These are phyloP conservation scores for Acropora tenuis DNA, from an alignment of 64 coral and sea anemone genomes.

Conservation along the genomic window DNA sequence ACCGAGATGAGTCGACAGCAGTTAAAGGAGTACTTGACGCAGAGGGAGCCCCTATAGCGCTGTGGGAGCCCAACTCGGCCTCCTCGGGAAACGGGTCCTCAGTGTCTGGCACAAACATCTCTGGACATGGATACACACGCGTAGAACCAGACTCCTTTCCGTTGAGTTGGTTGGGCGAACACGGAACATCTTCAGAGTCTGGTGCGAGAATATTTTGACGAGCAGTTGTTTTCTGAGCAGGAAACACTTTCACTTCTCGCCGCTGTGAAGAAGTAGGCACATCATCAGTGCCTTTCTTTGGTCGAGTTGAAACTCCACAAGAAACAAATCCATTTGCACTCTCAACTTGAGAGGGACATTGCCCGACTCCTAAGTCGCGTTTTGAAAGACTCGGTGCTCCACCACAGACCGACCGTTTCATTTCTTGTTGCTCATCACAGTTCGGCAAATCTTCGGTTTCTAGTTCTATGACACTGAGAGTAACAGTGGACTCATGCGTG, in stretches of 20 bases:
- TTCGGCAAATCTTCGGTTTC: background rate
- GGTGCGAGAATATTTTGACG: background rate
- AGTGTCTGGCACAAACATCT: slow-evolving; percentile 10
- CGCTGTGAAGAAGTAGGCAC: background rate
- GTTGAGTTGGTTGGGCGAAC: background rate
- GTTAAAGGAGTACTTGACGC: slow-evolving; percentile 25
- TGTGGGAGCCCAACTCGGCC: background rate
- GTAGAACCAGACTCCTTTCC: background rate
- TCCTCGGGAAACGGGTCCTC: slow-evolving; percentile 16
- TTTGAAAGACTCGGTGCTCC: background rate
- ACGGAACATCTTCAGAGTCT: background rate
- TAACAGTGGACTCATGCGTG: background rate
- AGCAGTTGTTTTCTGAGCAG: background rate
- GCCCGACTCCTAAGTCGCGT: background rate
- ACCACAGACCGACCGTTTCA: background rate
- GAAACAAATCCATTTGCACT: background rate
- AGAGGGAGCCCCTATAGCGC: slow-evolving; percentile 7
- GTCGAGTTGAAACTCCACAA: background rate
- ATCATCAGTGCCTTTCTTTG: background rate
- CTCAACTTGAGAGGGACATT: background rate
- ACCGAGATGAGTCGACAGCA: background rate
- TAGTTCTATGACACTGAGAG: background rate
- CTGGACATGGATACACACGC: background rate
- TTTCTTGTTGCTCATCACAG: background rate
- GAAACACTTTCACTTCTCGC: background rate